Base-by-base conservation (phyloP, 2,797 vertebrate species). In the Esox masquinongy region DNA sequence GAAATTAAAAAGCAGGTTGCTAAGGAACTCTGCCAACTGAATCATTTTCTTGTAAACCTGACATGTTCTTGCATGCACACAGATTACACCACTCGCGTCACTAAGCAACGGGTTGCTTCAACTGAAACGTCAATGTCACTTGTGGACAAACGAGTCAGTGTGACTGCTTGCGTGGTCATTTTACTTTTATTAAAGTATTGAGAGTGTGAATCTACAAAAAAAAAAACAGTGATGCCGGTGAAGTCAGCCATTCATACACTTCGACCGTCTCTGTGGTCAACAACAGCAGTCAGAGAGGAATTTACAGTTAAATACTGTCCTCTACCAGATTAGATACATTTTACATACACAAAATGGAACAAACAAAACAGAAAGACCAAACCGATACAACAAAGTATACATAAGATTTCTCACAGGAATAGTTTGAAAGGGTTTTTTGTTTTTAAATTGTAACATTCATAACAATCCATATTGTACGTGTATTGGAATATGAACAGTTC, bases 161-260 rank as follows among this genome's bases (percentile, higher is more conserved):
- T 53, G 16, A 34, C 0, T n/a, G 14, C 15, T 29, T 53, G 31
- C 8, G 11, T 81, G 26, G 84, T 85, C 72, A 84, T 24, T 85
- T 80, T 68, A 66, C 50, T 89, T 93, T 94, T 84, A 93, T 91
- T 94, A 79, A 77, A 77, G 82, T 85, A 63, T 81, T 34, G 19
- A 70, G 36, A 59, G 64, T 14, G 39, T 14, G 39, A 82, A 80
- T 76, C 78, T 56, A 70, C 79, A 77, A 85, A 86, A 86, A 91
- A 84, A 85, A 86, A 91, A 84, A 85, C 76, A 80, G 79, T 82
- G 79, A 88, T 78, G 80, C 70, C 77, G 85, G 84, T 69, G 59
- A 89, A 88, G 85, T 43, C 77, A 80, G 75, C 79, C 69, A 72
- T 89, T 88, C 87, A 78, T 83, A 91, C 50, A 79, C 86, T 79